Base-by-base conservation (phyloP, 2,888 invertebrate species). In the Morpho deidamia region DNA sequence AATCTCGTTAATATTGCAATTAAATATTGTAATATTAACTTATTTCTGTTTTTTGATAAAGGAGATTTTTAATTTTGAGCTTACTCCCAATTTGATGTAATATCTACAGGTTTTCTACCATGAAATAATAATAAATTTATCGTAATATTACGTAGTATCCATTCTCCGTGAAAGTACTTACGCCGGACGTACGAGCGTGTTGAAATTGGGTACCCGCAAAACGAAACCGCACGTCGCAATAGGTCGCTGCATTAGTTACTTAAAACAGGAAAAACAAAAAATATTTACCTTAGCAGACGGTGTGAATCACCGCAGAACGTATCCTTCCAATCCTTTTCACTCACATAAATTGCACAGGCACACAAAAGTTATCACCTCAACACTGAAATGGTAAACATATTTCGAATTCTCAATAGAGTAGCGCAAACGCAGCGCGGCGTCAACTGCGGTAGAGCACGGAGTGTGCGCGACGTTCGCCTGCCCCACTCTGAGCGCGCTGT, bases 381-480 rank as follows among this genome's bases (percentile, higher is more conserved):
- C 74, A 76, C 88, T 81, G 70, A 73, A 70, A 78, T 74, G 66
- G 77, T 73, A 77, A 71, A 79, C 88, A 88, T 87, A 70, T 69
- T 77, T 73, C 70, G 66, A 72, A 67, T 69, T 68, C 23, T 23
- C 61, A 65, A 37, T 4, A 37, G 8, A 39, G 39, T 71, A 75
- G 74, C 67, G 73, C 67, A 61, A 52, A 81, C 85, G 87, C 85
- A 72, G 68, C 79, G 81, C 81, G 68, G 75, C 78, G 70, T 69
- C 70, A 67, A 65, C 73, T 78, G 76, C 76, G 75, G 76, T 75
- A 66, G 71, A 74, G 71, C 81, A 74, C 78, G 74, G 69, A 77
- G 74, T 83, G 81, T 72, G 53, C 40, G 39, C 48, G 56, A 39
- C 55, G 56, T 11, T 46, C 61, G 63, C 57, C 57, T 66, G 73